phyloP scores from a whole-genome alignment of 2,888 invertebrate genomes.

The Erebia palarica region DNA sequence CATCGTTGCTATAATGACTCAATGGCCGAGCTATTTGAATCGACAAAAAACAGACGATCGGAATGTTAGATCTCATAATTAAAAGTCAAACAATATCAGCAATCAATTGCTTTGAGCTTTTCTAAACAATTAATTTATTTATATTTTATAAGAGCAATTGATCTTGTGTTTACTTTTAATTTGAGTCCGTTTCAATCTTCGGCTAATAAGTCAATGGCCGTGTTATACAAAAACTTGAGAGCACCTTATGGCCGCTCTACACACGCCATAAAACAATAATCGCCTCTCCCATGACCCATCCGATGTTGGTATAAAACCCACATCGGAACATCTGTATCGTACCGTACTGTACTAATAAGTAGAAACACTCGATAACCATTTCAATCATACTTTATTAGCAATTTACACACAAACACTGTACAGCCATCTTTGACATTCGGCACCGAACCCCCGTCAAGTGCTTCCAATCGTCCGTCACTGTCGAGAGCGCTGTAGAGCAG shows the following conservation, averaged over 20 bases:
- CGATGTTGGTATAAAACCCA: too few species aligned
- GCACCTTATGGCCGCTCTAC: conserved; percentile 11
- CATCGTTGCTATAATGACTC: background rate
- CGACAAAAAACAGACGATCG: conserved; percentile 7
- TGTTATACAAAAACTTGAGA: conserved; percentile 29
- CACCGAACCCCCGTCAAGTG: too few species aligned
- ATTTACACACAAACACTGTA: too few species aligned
- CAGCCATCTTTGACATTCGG: too few species aligned
- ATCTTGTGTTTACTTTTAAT: conserved; percentile 15
- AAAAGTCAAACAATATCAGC: conserved; percentile 14
- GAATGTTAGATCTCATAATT: conserved; percentile 10
- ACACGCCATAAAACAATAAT: too few species aligned
- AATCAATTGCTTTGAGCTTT: conserved; percentile 9
- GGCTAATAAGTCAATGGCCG: conserved; percentile 33
- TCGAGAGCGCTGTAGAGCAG: too few species aligned
- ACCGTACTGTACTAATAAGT: too few species aligned
- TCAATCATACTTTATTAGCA: too few species aligned
- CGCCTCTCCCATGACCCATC: too few species aligned
- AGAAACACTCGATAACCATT: too few species aligned
- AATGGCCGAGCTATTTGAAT: conserved; percentile 6
- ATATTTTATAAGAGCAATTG: conserved; percentile 7
- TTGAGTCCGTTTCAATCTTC: conserved; percentile 10
- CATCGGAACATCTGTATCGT: too few species aligned
- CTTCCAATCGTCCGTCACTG: too few species aligned
- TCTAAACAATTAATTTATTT: conserved; percentile 1